phyloP scores from a whole-genome alignment of 2,113 vertebrate genomes.

The Protobothrops flavoviridis region DNA sequence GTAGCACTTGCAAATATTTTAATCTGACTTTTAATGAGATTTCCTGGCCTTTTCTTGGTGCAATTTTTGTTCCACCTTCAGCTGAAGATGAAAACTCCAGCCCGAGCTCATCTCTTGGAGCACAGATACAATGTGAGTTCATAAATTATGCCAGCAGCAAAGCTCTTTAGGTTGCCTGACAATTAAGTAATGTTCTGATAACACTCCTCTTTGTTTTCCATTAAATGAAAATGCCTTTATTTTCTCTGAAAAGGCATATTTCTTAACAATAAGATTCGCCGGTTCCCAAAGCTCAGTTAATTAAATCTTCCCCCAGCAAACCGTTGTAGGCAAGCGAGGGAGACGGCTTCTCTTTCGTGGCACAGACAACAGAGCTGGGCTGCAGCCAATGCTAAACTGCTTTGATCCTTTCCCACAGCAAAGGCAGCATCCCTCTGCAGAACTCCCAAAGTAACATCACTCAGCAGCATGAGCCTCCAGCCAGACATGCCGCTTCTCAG shows the following conservation, averaged over 20 bases:
- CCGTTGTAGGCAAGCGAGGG: conserved; percentile 66
- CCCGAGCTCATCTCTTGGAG: conserved; percentile 37
- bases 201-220: conserved; percentile 66
- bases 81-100: conserved; percentile 19
- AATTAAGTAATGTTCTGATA: conserved; percentile 70
- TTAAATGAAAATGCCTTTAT: conserved; percentile 67
- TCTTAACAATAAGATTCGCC: conserved; percentile 64
- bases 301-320: conserved; percentile 69
- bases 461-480: conserved; percentile 61
- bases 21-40: not conserved
- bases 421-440: conserved; percentile 58
- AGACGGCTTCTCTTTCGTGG: conserved; percentile 68
- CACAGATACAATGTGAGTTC: conserved; percentile 52
- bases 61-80: conserved; percentile 18
- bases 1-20: not conserved
- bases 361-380: conserved; percentile 64
- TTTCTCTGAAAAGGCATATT: conserved; percentile 50
- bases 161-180: conserved; percentile 58
- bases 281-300: conserved; percentile 68
- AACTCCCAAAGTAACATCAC: conserved; percentile 63
- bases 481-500: conserved; percentile 60
- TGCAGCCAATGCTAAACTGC: conserved; percentile 57
- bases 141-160: conserved; percentile 57
- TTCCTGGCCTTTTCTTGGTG: conserved; percentile 1
- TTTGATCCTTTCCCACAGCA: conserved; percentile 63